A percentile compares a stretch with the other conserved stretches of the same genome.
Conservation (phyloP, 2,113 vertebrate species). For the Chaenocephalus aceratus region DNA sequence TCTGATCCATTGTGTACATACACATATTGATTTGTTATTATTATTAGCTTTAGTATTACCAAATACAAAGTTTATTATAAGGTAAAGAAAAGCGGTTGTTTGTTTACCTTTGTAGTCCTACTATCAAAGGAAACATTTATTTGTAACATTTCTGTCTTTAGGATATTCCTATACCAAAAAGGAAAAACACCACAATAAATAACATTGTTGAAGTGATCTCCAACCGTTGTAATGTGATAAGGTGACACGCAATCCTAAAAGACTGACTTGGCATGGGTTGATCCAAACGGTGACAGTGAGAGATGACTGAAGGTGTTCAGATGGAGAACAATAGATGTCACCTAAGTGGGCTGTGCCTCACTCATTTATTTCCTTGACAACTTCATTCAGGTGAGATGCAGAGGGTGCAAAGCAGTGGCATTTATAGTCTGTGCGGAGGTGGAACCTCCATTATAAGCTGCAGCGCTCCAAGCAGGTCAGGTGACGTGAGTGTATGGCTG, state of each 20-base stretch:
- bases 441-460: slow-evolving; percentile 30
- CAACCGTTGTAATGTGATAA: background rate
- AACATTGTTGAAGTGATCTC: background rate
- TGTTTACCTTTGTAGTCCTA: background rate
- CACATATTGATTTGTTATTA: no score
- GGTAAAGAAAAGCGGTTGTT: background rate
- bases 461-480: slow-evolving; percentile 9
- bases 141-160: background rate
- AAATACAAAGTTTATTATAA: no score
- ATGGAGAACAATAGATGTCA: slow-evolving; percentile 11
- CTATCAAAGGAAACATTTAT: background rate
- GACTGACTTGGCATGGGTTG: background rate
- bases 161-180: background rate
- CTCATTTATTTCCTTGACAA: slow-evolving; percentile 39
- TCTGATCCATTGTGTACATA: no score
- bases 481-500: slow-evolving; percentile 31
- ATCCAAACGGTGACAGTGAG: background rate
- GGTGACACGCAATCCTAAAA: background rate
- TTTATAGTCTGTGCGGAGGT: slow-evolving; percentile 35
- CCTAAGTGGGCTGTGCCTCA: background rate
- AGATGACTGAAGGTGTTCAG: slow-evolving; percentile 3
- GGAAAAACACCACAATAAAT: background rate
- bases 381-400: slow-evolving; percentile 17
- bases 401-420: slow-evolving; percentile 2
- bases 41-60: no score